Base-by-base conservation (phyloP, 2,888 invertebrate genomes). In the Sympetrum striolatum region DNA sequence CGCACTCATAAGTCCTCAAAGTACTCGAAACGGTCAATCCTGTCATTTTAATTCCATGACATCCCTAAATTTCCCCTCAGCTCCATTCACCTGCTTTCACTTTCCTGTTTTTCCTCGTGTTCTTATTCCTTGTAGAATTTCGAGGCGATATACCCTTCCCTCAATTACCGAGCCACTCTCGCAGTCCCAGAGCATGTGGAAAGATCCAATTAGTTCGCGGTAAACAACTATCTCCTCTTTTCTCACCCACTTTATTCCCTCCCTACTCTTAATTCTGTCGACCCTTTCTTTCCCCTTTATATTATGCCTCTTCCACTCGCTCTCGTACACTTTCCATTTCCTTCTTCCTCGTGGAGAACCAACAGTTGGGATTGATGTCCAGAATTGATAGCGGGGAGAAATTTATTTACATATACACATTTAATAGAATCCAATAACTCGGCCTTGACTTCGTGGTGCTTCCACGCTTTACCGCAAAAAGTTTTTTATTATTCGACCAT, bases 181-280 rank as follows among this genome's bases (percentile, higher is more conserved):
- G 2, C 31, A 31, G 73, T 12, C 37, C 22, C 86, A 22, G 22
- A 86, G 86, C 86, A 86, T 60, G 86, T 86, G 86, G 86, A 60
- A 86, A 86, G 86, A 86, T 86, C 86, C 86, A 86, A 86, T 86
- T 86, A 86, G 86, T 37, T 64, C 53, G 86, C 86, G 86, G 86
- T 86, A 86, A 86, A 86, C 86, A 86, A 86, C 86, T 25, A 73
- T 73, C 73, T 73, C 73, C 31, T 25, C 31, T 25, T 73, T 73
- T 31, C 31, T 73, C 73, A 31, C 73, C 31, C 73, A 25, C 73
- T 73, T 31, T 31, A 73, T 73, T 73, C 73, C 12, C 18, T 37
- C 60, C 82, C 86, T 15, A 10, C 22, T 12, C 60, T 35, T 60
- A 12, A 48, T 25, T 15, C 31, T 31, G 15, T 25, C 39, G 31